Evolutionary conservation across 2,797 vertebrate genomes (phyloP).

Genomic region (Lophura swinhoii): DNA sequence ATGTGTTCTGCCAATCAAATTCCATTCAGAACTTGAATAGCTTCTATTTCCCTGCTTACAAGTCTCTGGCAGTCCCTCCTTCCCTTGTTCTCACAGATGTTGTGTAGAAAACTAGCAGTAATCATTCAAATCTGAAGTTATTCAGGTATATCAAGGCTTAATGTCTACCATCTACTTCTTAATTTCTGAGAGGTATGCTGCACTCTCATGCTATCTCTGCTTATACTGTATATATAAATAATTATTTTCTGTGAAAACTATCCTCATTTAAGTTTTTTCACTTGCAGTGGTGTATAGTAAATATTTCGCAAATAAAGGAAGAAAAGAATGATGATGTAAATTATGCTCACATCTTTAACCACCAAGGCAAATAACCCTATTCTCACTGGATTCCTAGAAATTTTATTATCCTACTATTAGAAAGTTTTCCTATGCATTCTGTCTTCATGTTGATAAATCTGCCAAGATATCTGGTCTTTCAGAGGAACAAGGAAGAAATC

Average conservation of each 20-base stretch:
- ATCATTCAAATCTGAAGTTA: not conserved
- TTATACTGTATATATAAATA: not conserved
- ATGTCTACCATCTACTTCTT: not conserved
- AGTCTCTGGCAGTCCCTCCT: slow-evolving; percentile 1
- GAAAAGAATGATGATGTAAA: not conserved
- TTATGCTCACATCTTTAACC: not conserved
- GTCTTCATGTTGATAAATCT: not conserved
- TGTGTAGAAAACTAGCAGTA: slow-evolving; percentile 38
- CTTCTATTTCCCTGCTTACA: not conserved
- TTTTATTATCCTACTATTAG: not conserved
- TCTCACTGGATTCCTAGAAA: not conserved
- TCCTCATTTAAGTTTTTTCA: not conserved
- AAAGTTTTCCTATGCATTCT: not conserved
- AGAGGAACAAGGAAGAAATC: not conserved
- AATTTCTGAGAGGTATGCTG: not conserved
- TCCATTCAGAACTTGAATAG: not conserved
- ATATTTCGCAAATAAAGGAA: not conserved
- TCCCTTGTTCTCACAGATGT: slow-evolving; percentile 34
- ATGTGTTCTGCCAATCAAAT: slow-evolving; percentile 7
- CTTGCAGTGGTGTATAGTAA: not conserved
- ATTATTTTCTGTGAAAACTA: not conserved
- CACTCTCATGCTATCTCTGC: not conserved
- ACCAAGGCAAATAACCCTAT: not conserved
- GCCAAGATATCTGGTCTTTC: not conserved
- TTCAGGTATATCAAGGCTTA: not conserved